These are phyloP conservation scores for Zaprionus capensis DNA, from an alignment of 1,140 invertebrate species.

Conservation along the genomic window DNA sequence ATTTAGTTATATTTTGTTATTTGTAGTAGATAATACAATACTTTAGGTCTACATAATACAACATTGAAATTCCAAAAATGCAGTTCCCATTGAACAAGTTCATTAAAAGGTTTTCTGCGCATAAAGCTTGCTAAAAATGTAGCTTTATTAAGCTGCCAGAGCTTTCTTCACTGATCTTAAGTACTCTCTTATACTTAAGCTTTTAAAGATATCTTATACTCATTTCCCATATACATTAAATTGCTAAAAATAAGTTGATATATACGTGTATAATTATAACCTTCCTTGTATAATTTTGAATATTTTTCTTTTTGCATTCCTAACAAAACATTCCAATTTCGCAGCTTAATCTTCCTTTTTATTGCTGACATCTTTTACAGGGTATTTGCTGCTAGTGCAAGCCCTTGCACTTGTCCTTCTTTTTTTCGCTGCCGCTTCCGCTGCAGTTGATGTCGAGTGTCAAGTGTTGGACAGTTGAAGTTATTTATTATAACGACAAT, in stretches of 20 bases:
- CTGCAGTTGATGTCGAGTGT: conserved; percentile 81
- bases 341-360: no score
- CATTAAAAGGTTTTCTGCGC: neutral
- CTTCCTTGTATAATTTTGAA: no score
- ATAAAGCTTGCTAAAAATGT: neutral
- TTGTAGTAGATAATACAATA: no score
- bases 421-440: conserved; percentile 59
- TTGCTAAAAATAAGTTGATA: no score
- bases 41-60: no score
- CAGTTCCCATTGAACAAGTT: neutral
- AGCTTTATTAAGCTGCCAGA: no score
- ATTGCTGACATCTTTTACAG: neutral
- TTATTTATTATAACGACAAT: conserved; percentile 83
- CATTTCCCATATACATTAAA: no score
- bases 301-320: no score
- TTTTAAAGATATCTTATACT: neutral
- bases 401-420: conserved; percentile 20
- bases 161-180: neutral
- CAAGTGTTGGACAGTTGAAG: conserved; percentile 78
- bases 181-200: neutral
- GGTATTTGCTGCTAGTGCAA: conserved; percentile 18
- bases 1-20: no score
- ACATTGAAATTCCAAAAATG: neutral
- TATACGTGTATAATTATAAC: no score
- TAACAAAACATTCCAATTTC: no score